phyloP scores from a whole-genome alignment of 64 coral and sea anemone genomes.

The Montipora efflorescens region DNA sequence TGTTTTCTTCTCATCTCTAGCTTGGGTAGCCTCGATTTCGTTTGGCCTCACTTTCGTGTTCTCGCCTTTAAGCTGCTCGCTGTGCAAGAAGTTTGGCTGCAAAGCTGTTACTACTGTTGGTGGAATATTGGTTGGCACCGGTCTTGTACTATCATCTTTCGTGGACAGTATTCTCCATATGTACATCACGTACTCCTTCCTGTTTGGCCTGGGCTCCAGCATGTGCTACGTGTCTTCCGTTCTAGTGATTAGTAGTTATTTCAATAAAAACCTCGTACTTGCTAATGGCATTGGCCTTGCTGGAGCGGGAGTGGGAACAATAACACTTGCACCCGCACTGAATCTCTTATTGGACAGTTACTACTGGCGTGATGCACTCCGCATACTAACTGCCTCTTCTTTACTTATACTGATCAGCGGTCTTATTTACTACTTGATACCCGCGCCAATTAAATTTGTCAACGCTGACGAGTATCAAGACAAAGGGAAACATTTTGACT shows the following conservation, averaged over 20 bases:
- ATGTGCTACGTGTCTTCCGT: conserved; percentile 85
- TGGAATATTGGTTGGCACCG: conserved; percentile 64
- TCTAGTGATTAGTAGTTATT: conserved; percentile 79
- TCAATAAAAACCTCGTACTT: conserved; percentile 73
- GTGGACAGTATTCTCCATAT: conserved; percentile 62
- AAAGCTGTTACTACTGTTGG: conserved; percentile 46
- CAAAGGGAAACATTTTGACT: conserved; percentile 58
- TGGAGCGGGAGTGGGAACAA: conserved; percentile 85
- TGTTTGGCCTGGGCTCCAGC: conserved; percentile 72
- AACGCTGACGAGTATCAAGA: conserved; percentile 11
- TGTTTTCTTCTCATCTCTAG: conserved; percentile 21
- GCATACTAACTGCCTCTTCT: conserved; percentile 72
- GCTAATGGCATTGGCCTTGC: conserved; percentile 82
- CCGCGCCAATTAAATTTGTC: conserved; percentile 38
- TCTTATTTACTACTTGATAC: conserved; percentile 59
- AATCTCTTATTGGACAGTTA: conserved; percentile 52
- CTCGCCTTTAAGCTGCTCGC: conserved; percentile 42
- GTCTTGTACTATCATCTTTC: conserved; percentile 65
- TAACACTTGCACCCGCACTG: conserved; percentile 68
- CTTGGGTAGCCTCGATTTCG: conserved; percentile 83
- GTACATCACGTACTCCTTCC: conserved; percentile 83
- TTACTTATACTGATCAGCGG: conserved; percentile 56
- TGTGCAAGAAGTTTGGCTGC: conserved; percentile 67
- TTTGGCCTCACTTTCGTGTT: conserved; percentile 80
- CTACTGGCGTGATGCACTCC: conserved; percentile 70